Conservation (phyloP, 2,113 vertebrate species). For the Holacanthus passer region DNA sequence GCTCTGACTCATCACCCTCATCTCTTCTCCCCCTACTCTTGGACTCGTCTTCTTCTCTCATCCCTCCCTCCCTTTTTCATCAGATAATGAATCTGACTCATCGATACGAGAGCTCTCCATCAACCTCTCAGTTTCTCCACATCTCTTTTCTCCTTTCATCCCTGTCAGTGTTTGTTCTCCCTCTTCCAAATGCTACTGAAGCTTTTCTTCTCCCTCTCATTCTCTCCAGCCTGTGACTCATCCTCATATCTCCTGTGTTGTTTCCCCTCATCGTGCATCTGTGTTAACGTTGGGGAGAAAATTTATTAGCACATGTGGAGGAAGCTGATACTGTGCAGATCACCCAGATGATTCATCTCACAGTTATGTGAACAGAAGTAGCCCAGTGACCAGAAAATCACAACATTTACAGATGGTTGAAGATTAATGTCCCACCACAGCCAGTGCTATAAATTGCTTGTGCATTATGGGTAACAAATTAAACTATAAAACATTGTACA, state of each 20-base stretch:
- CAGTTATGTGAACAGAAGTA: slow-evolving; percentile 34
- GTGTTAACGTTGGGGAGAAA: neutral
- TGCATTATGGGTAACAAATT: neutral
- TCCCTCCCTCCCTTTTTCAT: slow-evolving; percentile 13
- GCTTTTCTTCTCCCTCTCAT: slow-evolving; percentile 13
- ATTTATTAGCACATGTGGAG: slow-evolving; percentile 36
- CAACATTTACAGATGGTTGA: slow-evolving; percentile 22
- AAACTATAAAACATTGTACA: neutral
- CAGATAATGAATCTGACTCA: slow-evolving; percentile 59
- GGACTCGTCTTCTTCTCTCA: neutral
- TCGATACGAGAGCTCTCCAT: slow-evolving; percentile 31
- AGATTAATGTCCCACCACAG: neutral
- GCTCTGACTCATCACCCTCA: slow-evolving; percentile 42
- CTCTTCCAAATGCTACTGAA: slow-evolving; percentile 17
- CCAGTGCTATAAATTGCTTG: neutral
- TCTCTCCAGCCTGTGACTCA: slow-evolving; percentile 52
- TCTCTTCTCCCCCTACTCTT: slow-evolving; percentile 21
- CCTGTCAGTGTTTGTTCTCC: neutral
- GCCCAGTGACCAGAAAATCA: slow-evolving; percentile 15
- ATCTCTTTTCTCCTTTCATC: neutral
- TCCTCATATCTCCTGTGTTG: slow-evolving; percentile 28
- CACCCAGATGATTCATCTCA: slow-evolving; percentile 33
- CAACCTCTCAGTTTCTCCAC: slow-evolving; percentile 3
- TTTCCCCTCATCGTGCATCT: neutral
- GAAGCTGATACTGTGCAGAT: slow-evolving; percentile 19